These are phyloP conservation scores for Drosophila imparisetae DNA, from an alignment of 2,888 invertebrate species.

Conservation along the genomic window DNA sequence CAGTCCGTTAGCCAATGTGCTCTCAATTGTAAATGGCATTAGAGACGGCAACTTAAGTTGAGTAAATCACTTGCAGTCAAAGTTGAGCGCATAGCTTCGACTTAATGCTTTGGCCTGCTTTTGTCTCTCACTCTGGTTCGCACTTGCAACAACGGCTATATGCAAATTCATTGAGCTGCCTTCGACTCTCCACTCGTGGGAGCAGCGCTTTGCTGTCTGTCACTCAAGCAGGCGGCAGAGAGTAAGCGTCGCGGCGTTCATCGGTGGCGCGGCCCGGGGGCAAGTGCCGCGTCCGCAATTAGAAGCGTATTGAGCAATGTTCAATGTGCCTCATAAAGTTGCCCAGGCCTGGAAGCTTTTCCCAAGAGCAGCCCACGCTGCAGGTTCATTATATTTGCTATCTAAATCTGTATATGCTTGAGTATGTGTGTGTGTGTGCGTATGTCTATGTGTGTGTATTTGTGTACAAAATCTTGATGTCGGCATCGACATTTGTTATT, in stretches of 20 bases:
- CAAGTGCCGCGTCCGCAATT: constrained; percentile 68
- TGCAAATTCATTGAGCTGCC: constrained; percentile 73
- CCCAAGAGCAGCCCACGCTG: constrained; percentile 42
- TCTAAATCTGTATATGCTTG: constrained; percentile 14
- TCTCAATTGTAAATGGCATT: background rate
- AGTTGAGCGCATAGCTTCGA: constrained; percentile 42
- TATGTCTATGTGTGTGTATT: constrained; percentile 20
- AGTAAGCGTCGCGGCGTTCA: constrained; percentile 1
- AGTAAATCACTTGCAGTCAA: constrained; percentile 60
- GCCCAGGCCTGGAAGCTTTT: constrained; percentile 50
- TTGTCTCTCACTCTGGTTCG: background rate
- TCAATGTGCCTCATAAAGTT: constrained; percentile 51
- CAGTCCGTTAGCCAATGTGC: background rate
- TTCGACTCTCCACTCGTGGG: constrained; percentile 25
- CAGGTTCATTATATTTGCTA: constrained; percentile 56
- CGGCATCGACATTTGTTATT: constrained; percentile 75
- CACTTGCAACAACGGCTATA: constrained; percentile 19
- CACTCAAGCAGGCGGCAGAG: constrained; percentile 12
- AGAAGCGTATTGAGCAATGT: constrained; percentile 72
- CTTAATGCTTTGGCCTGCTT: constrained; percentile 22
- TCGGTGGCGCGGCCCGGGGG: constrained; percentile 4
- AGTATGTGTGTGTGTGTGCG: constrained; percentile 22
- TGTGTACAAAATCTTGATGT: constrained; percentile 27
- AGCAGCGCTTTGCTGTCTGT: constrained; percentile 13
- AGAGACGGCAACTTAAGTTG: constrained; percentile 30